Percentiles rank a stretch among this genome's conserved stretches.
Evolutionary conservation across 2,797 vertebrate species (phyloP).

Genomic region (Crotalus adamanteus): DNA sequence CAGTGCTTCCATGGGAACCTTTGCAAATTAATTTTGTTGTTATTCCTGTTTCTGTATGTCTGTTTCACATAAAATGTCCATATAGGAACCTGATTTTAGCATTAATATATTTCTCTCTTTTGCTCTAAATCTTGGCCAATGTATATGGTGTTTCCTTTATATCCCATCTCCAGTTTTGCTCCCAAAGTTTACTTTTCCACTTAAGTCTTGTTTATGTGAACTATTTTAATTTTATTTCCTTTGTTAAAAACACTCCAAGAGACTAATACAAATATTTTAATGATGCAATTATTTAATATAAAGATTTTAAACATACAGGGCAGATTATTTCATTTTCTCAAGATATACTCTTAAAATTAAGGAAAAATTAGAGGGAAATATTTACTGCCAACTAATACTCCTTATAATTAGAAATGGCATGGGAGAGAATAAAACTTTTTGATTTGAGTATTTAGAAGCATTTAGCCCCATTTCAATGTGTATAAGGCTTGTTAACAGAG

Average conservation of each 20-base stretch:
- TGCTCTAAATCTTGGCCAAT: background rate
- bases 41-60: background rate
- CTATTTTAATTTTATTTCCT: background rate
- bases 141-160: background rate
- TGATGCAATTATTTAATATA: background rate
- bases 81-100: background rate
- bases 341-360: background rate
- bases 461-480: background rate
- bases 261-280: background rate
- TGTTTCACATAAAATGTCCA: background rate
- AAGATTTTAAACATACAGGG: background rate
- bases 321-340: background rate
- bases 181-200: background rate
- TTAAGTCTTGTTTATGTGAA: background rate
- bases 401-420: background rate
- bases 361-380: background rate
- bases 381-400: background rate
- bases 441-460: background rate
- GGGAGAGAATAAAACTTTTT: background rate
- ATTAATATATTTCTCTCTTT: background rate
- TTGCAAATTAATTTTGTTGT: background rate
- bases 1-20: background rate
- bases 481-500: background rate
- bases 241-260: background rate
- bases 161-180: background rate